A percentile compares a stretch with the other conserved stretches of the same genome.
phyloP scores from a whole-genome alignment of 2,113 vertebrate genomes.

The rabbit (Oryctolagus cuniculus) region mOryCun1.1 NC_091434.1:72619501-72620000 shows the following conservation, averaged over 20 bases:
- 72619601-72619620: neutral
- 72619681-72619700: neutral
- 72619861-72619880: neutral
- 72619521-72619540: neutral
- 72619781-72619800: neutral
- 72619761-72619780: neutral
- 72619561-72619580: neutral
- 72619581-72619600: neutral
- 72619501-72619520: neutral
- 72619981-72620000: no score
- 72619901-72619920: neutral
- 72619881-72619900: neutral
- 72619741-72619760: neutral
- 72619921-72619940: no score
- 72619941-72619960: no score
- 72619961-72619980: no score
- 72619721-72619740: neutral
- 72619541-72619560: neutral
- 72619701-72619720: neutral
- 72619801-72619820: neutral
- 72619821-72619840: neutral
- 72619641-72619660: neutral
- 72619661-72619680: neutral
- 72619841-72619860: neutral
- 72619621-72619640: conserved; percentile 1